Evolutionary conservation across 2,113 vertebrate species (phyloP).

Genomic region (Patagioenas fasciata): DNA sequence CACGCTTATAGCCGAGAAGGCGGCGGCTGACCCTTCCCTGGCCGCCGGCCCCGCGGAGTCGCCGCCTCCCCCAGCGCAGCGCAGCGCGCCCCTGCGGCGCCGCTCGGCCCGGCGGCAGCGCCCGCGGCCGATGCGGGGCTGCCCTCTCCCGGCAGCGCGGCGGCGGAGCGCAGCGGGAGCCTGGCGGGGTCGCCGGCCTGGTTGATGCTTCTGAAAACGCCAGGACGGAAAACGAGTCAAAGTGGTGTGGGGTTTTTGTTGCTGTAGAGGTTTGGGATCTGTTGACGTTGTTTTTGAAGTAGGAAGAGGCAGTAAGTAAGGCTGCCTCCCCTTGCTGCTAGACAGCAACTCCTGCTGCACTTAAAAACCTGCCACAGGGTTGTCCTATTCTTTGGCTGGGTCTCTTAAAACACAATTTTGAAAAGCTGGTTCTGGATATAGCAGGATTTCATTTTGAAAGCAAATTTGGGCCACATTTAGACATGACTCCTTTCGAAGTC

Average conservation of each 20-base stretch:
- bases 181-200: rapidly evolving
- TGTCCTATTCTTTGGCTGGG: background rate
- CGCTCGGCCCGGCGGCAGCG: no score
- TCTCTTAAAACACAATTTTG: rapidly evolving
- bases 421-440: background rate
- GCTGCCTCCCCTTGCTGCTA: background rate
- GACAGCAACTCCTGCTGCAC: rapidly evolving
- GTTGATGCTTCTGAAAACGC: background rate
- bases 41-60: no score
- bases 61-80: no score
- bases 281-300: no score
- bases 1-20: no score
- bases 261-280: no score
- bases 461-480: background rate
- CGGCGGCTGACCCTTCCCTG: no score
- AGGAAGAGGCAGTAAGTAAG: no score
- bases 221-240: no score
- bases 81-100: no score
- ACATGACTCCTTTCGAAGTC: background rate
- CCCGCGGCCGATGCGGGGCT: background rate
- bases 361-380: background rate
- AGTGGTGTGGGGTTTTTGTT: background rate
- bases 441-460: background rate
- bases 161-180: background rate
- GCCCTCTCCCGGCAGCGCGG: background rate